These are phyloP conservation scores for Noctua janthina DNA, from an alignment of 2,888 invertebrate species.

Conservation along the genomic window DNA sequence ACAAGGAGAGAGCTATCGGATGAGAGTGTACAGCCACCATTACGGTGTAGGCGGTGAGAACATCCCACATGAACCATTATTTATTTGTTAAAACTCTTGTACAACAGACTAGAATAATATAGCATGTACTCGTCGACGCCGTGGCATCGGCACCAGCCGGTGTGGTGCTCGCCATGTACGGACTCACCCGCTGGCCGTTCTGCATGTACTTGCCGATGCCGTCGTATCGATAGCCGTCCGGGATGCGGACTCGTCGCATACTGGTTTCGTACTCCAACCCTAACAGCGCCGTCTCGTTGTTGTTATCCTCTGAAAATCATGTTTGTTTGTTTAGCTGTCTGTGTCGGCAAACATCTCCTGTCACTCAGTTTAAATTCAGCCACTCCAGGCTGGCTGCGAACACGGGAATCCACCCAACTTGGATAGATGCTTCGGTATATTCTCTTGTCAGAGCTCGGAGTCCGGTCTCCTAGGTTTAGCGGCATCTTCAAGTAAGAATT, in stretches of 20 bases:
- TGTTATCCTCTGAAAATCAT: constrained; percentile 2
- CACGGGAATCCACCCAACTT: no score
- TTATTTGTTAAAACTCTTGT: no score
- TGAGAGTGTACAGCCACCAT: background rate
- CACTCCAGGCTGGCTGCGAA: background rate
- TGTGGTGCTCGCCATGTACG: background rate
- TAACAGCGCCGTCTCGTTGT: background rate
- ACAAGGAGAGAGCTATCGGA: no score
- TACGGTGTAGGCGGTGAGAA: background rate
- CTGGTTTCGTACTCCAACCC: background rate
- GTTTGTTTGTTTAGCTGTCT: background rate
- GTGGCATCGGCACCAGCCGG: background rate
- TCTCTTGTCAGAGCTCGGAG: background rate
- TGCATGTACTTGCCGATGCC: background rate
- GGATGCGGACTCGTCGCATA: background rate
- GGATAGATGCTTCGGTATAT: no score
- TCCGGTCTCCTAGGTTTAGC: background rate
- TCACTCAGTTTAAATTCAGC: background rate
- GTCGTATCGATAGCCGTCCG: background rate
- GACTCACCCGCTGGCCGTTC: background rate
- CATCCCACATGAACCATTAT: no score
- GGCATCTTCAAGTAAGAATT: background rate
- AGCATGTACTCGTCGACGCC: no score
- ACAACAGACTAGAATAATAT: no score
- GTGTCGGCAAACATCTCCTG: background rate